Evolutionary conservation across 1,140 invertebrate genomes (phyloP), one percentile per base, ranked within the genome.

Genomic region (Euwallacea fornicatus): DNA sequence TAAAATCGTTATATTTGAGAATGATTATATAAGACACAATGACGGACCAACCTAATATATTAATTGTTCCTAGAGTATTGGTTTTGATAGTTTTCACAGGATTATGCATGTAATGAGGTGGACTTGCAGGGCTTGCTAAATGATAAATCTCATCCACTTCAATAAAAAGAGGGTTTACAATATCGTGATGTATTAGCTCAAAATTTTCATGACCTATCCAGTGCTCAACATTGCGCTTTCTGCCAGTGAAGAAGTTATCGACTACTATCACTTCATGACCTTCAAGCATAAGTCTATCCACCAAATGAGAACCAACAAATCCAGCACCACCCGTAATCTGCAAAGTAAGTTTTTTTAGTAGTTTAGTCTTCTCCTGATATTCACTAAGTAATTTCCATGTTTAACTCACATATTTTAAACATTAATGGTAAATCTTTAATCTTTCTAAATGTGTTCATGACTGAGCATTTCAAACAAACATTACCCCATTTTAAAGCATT

Each of bases 71-170:
- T 74, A 99, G 86, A 13, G 97, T 98, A 82, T 99, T 99, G 2
- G 98, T 99, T 83, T 99, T 99, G 67, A 99, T 97, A 15, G 98
- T 99, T 84, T 99, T 99, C 0, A 99, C 97, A 44, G 98, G 98
- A 87, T 99, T 99, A 77, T 95, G 92, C 98, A 99, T 99, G 79
- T 99, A 99, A 84, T 99, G 97, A 2, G 96, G 96, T 55, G 98
- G 98, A 77, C 95, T 98, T 4, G 98, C 98, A 42, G 98, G 98
- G 79, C 96, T 98, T 2, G 98, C 98, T 74, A 99, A 85, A 83
- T 99, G 98, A 83, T 99, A 99, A 79, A 99, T 98, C 85, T 99
- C 94, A 83, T 99, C 98, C 15, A 99, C 88, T 87, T 99, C 98
- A 72, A 99, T 91, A 84, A 95, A 99, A 8, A 99, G 83, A 13